A percentile compares a stretch with the other conserved stretches of the same genome.
Conservation (phyloP, 2,888 invertebrate species). For the Tachina lurida region DNA sequence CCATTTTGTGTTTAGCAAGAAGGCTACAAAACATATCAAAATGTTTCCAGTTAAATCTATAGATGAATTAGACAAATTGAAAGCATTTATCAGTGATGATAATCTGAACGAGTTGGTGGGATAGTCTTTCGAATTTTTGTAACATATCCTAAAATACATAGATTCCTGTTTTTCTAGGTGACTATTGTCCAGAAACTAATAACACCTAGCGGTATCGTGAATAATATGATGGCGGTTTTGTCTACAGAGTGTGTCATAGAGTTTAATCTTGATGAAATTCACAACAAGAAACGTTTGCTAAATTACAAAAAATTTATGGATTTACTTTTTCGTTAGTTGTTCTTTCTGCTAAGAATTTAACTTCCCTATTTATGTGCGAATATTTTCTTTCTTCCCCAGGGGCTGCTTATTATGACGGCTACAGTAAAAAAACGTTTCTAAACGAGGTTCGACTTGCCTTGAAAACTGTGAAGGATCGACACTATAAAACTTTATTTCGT, state of each 20-base stretch:
- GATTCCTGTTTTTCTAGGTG: constrained; percentile 13
- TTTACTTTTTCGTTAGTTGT: constrained; percentile 54
- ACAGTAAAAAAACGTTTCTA: constrained; percentile 48
- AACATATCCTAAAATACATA: not conserved
- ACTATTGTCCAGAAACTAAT: constrained; percentile 45
- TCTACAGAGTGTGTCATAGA: constrained; percentile 32
- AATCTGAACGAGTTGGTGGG: constrained; percentile 57
- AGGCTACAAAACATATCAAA: constrained; percentile 32
- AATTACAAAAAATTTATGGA: constrained; percentile 62
- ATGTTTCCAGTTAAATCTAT: constrained; percentile 49
- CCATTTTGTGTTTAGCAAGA: constrained; percentile 8
- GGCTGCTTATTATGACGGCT: constrained; percentile 55
- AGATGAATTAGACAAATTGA: constrained; percentile 36
- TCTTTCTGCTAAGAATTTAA: not conserved
- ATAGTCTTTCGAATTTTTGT: not conserved
- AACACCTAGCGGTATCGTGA: constrained; percentile 47
- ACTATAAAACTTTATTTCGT: constrained; percentile 42
- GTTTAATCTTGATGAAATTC: constrained; percentile 53
- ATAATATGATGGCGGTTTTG: constrained; percentile 35
- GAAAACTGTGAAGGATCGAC: constrained; percentile 52
- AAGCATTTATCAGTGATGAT: constrained; percentile 25
- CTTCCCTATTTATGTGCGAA: not conserved
- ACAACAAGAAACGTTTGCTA: constrained; percentile 45
- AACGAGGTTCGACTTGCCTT: constrained; percentile 49
- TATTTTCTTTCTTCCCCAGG: constrained; percentile 10